Percentiles rank a stretch among this genome's conserved stretches.
phyloP scores from a whole-genome alignment of 2,888 invertebrate species.

The Parnassius apollo region DNA sequence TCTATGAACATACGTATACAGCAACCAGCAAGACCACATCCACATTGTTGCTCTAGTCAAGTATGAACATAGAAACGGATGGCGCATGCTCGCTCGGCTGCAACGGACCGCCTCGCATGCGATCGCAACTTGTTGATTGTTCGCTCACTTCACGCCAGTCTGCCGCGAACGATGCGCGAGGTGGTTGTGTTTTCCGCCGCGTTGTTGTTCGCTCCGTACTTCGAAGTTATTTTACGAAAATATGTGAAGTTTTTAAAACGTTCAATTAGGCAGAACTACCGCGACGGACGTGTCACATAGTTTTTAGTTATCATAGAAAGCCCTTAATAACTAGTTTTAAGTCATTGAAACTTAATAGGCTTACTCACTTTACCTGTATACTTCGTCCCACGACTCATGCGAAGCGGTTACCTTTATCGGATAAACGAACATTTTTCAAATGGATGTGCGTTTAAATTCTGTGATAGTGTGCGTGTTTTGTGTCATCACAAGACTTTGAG shows the following conservation, averaged over 20 bases:
- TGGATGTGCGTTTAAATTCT: slow-evolving; percentile 75
- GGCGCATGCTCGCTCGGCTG: slow-evolving; percentile 66
- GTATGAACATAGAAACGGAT: slow-evolving; percentile 66
- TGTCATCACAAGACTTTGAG: slow-evolving; percentile 67
- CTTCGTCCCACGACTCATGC: slow-evolving; percentile 71
- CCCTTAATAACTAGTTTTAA: slow-evolving; percentile 67
- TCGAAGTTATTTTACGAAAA: slow-evolving; percentile 76
- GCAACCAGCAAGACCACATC: slow-evolving; percentile 50
- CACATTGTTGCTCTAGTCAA: slow-evolving; percentile 56
- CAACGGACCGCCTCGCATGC: slow-evolving; percentile 64
- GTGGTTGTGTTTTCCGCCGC: slow-evolving; percentile 62
- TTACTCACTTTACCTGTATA: slow-evolving; percentile 78
- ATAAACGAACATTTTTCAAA: slow-evolving; percentile 80
- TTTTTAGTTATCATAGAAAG: slow-evolving; percentile 56
- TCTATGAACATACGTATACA: slow-evolving; percentile 24
- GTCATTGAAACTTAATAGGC: slow-evolving; percentile 75
- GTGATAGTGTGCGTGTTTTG: slow-evolving; percentile 77
- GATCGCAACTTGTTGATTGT: slow-evolving; percentile 77
- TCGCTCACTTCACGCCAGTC: slow-evolving; percentile 75
- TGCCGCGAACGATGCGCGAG: slow-evolving; percentile 70
- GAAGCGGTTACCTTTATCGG: slow-evolving; percentile 75
- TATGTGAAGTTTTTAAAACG: slow-evolving; percentile 75
- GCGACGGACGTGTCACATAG: slow-evolving; percentile 51
- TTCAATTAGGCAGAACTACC: slow-evolving; percentile 57
- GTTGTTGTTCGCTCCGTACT: slow-evolving; percentile 64